Conservation (phyloP, 2,797 vertebrate species). For the Galaxias olidus region DNA sequence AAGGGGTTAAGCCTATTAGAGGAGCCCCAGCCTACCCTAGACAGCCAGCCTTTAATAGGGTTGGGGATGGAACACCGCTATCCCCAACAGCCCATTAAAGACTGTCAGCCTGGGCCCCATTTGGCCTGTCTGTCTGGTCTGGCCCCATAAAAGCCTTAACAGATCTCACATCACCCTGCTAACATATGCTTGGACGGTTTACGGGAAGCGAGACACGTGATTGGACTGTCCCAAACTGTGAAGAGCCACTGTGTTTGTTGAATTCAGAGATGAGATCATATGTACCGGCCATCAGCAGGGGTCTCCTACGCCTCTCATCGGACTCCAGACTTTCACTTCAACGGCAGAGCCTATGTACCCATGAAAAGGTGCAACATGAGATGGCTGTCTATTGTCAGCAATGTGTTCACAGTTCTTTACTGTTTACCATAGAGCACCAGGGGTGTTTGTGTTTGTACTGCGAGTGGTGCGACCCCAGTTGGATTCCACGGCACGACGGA, state of each 20-base stretch:
- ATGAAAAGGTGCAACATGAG: too few relatives aligned
- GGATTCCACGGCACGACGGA: too few relatives aligned
- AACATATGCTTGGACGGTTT: conserved; percentile 27
- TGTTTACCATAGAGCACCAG: too few relatives aligned
- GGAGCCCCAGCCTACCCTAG: conserved; percentile 22
- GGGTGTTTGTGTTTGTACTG: too few relatives aligned
- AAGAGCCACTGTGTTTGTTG: conserved; percentile 7
- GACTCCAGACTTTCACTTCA: too few relatives aligned
- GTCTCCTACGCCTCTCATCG: not conserved
- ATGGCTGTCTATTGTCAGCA: too few relatives aligned
- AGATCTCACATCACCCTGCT: conserved; percentile 48
- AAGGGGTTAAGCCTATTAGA: conserved; percentile 38
- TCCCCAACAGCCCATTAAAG: conserved; percentile 58
- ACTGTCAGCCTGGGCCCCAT: conserved; percentile 31
- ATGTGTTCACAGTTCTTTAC: too few relatives aligned
- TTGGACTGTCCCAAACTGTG: conserved; percentile 17
- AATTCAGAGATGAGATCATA: conserved; percentile 42
- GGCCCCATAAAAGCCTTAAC: conserved; percentile 61
- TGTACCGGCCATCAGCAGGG: conserved; percentile 23
- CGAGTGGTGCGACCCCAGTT: too few relatives aligned
- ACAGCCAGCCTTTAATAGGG: conserved; percentile 55
- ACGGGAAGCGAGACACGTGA: conserved; percentile 14
- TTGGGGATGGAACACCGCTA: conserved; percentile 46
- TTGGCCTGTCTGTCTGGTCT: conserved; percentile 45
- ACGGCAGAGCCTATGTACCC: too few relatives aligned